These are phyloP conservation scores for Penaeus indicus DNA, from an alignment of 1,140 invertebrate species.

Conservation along the genomic window DNA sequence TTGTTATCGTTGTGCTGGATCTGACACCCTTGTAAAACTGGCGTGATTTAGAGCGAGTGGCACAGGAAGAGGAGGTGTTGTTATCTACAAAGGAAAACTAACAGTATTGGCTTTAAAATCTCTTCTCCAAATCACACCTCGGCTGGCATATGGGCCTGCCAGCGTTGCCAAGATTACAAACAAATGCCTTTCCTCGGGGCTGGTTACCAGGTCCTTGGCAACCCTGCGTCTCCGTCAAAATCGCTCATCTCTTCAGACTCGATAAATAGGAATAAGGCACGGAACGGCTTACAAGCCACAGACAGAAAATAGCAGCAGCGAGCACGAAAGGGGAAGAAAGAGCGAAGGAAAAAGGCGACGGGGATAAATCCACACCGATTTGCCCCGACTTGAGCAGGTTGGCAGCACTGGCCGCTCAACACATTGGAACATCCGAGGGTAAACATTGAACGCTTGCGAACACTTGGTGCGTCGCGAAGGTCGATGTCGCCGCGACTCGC, in stretches of 20 bases:
- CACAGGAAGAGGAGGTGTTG: constrained; percentile 14
- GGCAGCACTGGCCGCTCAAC: constrained; percentile 29
- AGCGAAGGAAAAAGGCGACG: not conserved
- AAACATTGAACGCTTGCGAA: constrained; percentile 42
- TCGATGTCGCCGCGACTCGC: not conserved
- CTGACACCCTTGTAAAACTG: not conserved
- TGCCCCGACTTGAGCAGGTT: not conserved
- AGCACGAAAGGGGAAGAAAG: not conserved
- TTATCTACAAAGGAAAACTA: constrained; percentile 47
- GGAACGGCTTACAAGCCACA: not conserved
- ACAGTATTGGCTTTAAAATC: constrained; percentile 53
- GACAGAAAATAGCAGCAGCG: not conserved
- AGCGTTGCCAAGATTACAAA: constrained; percentile 34
- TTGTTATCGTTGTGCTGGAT: not conserved
- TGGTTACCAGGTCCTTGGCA: not conserved
- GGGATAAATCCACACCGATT: not conserved
- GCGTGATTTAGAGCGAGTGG: not conserved
- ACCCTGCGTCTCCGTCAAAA: too few species aligned
- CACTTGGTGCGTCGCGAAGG: constrained; percentile 39
- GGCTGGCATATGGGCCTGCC: constrained; percentile 40
- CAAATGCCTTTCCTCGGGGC: not conserved
- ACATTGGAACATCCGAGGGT: constrained; percentile 47
- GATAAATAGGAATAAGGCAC: too few species aligned
- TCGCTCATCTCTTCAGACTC: too few species aligned
- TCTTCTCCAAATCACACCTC: constrained; percentile 41